phyloP scores from a whole-genome alignment of 64 coral and sea anemone species.

The Pocillopora damicornis region DNA sequence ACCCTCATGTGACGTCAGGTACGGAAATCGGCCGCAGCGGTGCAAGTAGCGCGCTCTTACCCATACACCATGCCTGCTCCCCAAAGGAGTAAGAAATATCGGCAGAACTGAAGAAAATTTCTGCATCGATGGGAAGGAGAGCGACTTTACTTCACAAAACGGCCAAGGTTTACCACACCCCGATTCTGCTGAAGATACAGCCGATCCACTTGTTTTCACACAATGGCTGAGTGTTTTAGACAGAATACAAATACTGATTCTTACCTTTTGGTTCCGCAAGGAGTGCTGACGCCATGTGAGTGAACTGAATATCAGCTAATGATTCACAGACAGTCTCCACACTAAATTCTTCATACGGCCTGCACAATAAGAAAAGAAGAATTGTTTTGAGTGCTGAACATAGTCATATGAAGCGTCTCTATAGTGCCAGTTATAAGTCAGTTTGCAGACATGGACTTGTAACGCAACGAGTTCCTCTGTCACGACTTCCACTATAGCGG shows the following conservation, averaged over 20 bases:
- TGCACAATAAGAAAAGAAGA: background rate
- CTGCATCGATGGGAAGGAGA: background rate
- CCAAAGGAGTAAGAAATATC: no score
- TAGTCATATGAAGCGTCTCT: background rate
- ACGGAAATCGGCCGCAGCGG: no score
- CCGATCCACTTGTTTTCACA: no score
- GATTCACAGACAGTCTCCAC: constrained; percentile 74
- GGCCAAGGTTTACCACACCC: no score
- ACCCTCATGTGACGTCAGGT: no score
- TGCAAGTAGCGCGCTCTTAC: no score
- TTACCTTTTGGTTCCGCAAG: constrained; percentile 42
- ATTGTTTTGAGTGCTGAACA: background rate
- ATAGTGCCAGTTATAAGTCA: background rate
- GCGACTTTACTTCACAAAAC: background rate
- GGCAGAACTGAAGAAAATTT: no score
- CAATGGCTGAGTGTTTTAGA: background rate
- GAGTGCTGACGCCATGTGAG: constrained; percentile 37
- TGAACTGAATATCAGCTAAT: constrained; percentile 58
- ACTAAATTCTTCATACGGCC: constrained; percentile 61
- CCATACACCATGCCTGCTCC: no score
- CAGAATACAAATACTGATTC: background rate
- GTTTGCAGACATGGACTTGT: background rate
- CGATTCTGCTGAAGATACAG: no score
- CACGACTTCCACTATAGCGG: background rate
- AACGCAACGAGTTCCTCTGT: background rate